Conservation (phyloP, 2,888 invertebrate species). For the Timema cristinae region DNA sequence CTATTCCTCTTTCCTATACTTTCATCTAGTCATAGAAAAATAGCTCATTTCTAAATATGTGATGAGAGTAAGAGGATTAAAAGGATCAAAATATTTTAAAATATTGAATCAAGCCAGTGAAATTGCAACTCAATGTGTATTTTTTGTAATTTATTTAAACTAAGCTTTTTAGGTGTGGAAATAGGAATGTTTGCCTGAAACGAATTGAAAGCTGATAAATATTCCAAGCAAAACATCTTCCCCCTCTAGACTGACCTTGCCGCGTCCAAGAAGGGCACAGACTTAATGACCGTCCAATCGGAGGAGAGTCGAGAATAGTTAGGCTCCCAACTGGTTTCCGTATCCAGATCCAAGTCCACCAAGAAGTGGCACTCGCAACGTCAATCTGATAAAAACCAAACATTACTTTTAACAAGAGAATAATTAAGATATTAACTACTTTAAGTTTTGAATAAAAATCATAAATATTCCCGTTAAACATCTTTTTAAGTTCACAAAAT, state of each 20-base stretch:
- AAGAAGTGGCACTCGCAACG: slow-evolving; percentile 78
- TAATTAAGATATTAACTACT: too few relatives aligned
- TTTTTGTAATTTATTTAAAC: not conserved
- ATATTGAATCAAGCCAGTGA: too few relatives aligned
- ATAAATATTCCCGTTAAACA: too few relatives aligned
- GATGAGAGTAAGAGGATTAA: too few relatives aligned
- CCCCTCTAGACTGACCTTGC: slow-evolving; percentile 48
- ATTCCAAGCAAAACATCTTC: not conserved
- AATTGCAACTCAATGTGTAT: too few relatives aligned
- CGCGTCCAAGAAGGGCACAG: slow-evolving; percentile 69
- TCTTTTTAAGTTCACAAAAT: too few relatives aligned
- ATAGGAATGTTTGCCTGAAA: slow-evolving; percentile 13
- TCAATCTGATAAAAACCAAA: slow-evolving; percentile 57
- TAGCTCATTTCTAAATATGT: too few relatives aligned
- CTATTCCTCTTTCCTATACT: too few relatives aligned
- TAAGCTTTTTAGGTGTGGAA: not conserved
- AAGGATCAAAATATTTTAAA: too few relatives aligned
- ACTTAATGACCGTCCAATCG: slow-evolving; percentile 67
- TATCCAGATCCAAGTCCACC: slow-evolving; percentile 72
- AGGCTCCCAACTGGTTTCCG: slow-evolving; percentile 67
- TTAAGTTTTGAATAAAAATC: too few relatives aligned
- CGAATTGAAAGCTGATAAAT: not conserved
- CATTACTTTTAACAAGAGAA: too few relatives aligned
- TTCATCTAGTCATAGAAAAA: too few relatives aligned
- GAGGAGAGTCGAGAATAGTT: slow-evolving; percentile 66